Evolutionary conservation across 1,140 invertebrate genomes (phyloP).

Genomic region (Campoletis sonorensis): DNA sequence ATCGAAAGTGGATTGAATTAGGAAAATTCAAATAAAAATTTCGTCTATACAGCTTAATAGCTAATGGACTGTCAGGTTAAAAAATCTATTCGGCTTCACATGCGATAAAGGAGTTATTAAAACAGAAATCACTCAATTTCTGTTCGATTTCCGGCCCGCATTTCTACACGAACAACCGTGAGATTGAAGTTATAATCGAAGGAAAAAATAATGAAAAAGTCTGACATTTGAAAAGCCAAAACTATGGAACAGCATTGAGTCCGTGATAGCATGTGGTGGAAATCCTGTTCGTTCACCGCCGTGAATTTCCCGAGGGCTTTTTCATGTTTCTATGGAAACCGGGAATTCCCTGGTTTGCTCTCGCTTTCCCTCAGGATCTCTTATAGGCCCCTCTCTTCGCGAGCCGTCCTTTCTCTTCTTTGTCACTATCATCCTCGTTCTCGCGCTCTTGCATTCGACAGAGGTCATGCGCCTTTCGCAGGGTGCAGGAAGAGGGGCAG

Average conservation of each 20-base stretch:
- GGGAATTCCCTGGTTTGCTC: slow-evolving; percentile 34
- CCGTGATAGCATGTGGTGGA: neutral
- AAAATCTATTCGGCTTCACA: too few relatives aligned
- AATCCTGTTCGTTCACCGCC: neutral
- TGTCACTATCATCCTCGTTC: slow-evolving; percentile 34
- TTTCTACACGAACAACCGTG: too few relatives aligned
- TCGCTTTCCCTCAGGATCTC: slow-evolving; percentile 47
- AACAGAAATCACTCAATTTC: too few relatives aligned
- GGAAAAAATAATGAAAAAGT: neutral
- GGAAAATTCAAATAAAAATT: too few relatives aligned
- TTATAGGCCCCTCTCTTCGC: slow-evolving; percentile 35
- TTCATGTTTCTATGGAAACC: slow-evolving; percentile 67
- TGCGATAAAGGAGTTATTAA: too few relatives aligned
- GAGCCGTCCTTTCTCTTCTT: slow-evolving; percentile 35
- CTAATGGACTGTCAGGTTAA: too few relatives aligned
- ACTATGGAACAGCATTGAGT: neutral
- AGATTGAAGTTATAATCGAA: neutral
- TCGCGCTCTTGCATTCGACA: slow-evolving; percentile 26
- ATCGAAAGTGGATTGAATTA: too few relatives aligned
- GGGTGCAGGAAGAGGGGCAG: neutral
- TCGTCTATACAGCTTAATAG: too few relatives aligned
- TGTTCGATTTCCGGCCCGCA: too few relatives aligned
- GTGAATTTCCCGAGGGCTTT: slow-evolving; percentile 46
- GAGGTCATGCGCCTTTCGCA: slow-evolving; percentile 60
- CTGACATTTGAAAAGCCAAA: neutral